A percentile compares a stretch with the other conserved stretches of the same genome.
These are phyloP conservation scores for Agriotes lineatus DNA, from an alignment of 2,888 invertebrate genomes.

Conservation along the genomic window DNA sequence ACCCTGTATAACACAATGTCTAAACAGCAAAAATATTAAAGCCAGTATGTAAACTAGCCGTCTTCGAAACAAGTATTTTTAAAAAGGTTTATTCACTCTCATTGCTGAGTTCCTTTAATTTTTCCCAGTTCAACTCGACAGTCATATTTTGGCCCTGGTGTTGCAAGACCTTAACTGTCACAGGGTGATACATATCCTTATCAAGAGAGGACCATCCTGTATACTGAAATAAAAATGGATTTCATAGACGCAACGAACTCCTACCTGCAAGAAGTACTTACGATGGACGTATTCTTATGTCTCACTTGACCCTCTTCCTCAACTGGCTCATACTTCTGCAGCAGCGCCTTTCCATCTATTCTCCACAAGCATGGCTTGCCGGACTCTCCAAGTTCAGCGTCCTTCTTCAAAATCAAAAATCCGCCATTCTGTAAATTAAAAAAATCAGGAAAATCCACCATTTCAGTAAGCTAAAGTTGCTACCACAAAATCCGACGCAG, in stretches of 20 bases:
- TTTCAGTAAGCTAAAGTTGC: no score
- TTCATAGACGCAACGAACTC: no score
- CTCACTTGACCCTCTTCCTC: slow-evolving; percentile 60
- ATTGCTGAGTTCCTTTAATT: slow-evolving; percentile 58
- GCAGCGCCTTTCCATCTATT: slow-evolving; percentile 65
- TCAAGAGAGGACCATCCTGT: slow-evolving; percentile 65
- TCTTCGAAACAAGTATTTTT: no score
- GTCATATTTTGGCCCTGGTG: slow-evolving; percentile 60
- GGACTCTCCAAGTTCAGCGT: slow-evolving; percentile 61
- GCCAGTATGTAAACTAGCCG: no score
- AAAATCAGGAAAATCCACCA: no score
- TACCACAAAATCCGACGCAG: slow-evolving; percentile 44
- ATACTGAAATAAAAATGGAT: slow-evolving; percentile 56
- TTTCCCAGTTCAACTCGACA: slow-evolving; percentile 62
- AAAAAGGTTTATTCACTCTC: slow-evolving; percentile 59
- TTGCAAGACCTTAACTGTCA: slow-evolving; percentile 60
- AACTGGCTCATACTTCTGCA: slow-evolving; percentile 67
- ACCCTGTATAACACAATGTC: no score
- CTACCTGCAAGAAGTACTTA: slow-evolving; percentile 58
- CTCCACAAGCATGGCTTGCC: slow-evolving; percentile 64
- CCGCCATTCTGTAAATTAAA: slow-evolving; percentile 63
- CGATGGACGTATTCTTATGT: slow-evolving; percentile 64
- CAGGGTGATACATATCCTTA: slow-evolving; percentile 62
- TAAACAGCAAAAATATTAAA: no score
- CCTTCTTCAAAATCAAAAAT: slow-evolving; percentile 63